Conservation (phyloP, 1,140 invertebrate genomes). For the Drosophila obscura region DNA sequence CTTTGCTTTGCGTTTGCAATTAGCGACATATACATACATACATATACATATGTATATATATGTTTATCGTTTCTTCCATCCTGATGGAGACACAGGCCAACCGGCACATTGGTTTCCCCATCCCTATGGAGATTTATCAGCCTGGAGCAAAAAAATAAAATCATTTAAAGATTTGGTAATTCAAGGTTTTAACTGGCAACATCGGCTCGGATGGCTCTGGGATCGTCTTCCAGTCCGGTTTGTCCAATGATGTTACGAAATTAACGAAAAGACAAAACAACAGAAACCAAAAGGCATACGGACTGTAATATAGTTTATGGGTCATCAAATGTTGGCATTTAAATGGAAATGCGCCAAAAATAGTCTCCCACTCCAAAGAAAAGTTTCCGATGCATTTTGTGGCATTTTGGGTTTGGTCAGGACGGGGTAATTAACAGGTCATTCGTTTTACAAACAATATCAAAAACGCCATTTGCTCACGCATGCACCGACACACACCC, state of each 20-base stretch:
- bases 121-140: conserved; percentile 23
- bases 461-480: conserved; percentile 31
- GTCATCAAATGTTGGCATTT: conserved; percentile 31
- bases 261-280: conserved; percentile 22
- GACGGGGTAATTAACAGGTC: conserved; percentile 52
- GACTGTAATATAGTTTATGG: conserved; percentile 14
- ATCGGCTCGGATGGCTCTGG: conserved; percentile 21
- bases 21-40: conserved; percentile 21
- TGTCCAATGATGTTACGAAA: conserved; percentile 56
- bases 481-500: background rate
- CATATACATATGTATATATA: conserved; percentile 3
- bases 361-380: background rate
- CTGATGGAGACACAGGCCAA: no score
- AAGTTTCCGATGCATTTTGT: background rate
- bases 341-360: conserved; percentile 30
- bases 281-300: conserved; percentile 6
- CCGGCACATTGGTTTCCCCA: no score
- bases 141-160: conserved; percentile 54
- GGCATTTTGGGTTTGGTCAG: conserved; percentile 42
- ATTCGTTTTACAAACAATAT: conserved; percentile 26
- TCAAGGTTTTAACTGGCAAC: conserved; percentile 71
- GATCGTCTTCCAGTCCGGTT: conserved; percentile 34
- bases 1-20: conserved; percentile 43
- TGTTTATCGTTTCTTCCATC: no score
- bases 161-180: conserved; percentile 70